These are phyloP conservation scores for Acholoe squamosa DNA, from an alignment of 2,888 invertebrate genomes.

Conservation along the genomic window DNA sequence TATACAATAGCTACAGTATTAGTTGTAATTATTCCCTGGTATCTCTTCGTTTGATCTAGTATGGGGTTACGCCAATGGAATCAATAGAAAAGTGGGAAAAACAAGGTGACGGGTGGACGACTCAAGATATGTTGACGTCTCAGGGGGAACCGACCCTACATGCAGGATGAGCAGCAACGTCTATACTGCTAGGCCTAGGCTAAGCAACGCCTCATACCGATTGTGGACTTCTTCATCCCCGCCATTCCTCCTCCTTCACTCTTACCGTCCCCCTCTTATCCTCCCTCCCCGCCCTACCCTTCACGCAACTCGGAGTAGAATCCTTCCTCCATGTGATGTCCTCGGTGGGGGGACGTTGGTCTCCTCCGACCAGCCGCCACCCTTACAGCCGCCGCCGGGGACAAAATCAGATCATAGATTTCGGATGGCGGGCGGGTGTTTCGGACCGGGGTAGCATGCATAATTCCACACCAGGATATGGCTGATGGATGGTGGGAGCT, in stretches of 20 bases:
- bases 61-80: no score
- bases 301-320: not conserved
- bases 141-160: no score
- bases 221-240: no score
- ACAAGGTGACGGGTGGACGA: no score
- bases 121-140: no score
- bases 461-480: not conserved
- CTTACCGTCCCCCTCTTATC: not conserved
- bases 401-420: slow-evolving; percentile 55
- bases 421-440: slow-evolving; percentile 47
- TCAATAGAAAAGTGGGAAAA: no score
- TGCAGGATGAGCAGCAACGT: no score
- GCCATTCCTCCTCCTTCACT: not conserved
- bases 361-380: not conserved
- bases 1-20: no score
- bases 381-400: not conserved
- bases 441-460: slow-evolving; percentile 44
- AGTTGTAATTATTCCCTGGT: no score
- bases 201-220: no score
- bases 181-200: no score
- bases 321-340: not conserved
- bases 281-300: not conserved
- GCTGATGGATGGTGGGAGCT: not conserved
- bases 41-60: no score
- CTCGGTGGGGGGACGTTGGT: not conserved